phyloP scores from a whole-genome alignment of 2,797 vertebrate genomes.

The Chromobotia macracanthus region DNA sequence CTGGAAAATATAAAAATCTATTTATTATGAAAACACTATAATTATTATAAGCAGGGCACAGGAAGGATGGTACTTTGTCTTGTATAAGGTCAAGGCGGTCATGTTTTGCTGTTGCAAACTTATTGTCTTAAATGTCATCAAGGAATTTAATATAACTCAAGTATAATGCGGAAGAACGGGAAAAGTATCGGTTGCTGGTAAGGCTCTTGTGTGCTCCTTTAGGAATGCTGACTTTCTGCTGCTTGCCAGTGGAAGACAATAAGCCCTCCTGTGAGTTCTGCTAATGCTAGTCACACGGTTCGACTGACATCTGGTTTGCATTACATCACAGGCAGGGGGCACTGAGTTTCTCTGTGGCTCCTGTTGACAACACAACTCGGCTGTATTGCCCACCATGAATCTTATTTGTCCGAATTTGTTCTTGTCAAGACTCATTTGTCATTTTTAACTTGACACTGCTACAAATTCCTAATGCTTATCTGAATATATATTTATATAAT shows the following conservation, averaged over 20 bases:
- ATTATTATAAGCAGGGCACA: not conserved
- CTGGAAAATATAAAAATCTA: no score
- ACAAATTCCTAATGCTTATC: not conserved
- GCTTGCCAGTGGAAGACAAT: slow-evolving; percentile 41
- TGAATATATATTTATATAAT: not conserved
- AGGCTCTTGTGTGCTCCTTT: slow-evolving; percentile 21
- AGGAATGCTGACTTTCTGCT: slow-evolving; percentile 42
- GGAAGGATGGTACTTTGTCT: not conserved
- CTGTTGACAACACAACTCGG: slow-evolving; percentile 1
- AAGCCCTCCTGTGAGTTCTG: slow-evolving; percentile 49
- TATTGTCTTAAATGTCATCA: slow-evolving; percentile 28
- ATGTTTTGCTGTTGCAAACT: slow-evolving; percentile 10
- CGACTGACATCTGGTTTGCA: slow-evolving; percentile 60
- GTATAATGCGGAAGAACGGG: not conserved
- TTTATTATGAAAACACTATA: no score
- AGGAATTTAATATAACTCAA: slow-evolving; percentile 30
- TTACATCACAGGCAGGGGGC: slow-evolving; percentile 53
- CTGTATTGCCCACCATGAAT: not conserved
- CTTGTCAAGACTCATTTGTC: slow-evolving; percentile 24
- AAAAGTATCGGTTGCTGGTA: not conserved
- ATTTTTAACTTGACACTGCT: slow-evolving; percentile 12
- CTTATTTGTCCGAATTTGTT: slow-evolving; percentile 10
- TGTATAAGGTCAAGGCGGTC: not conserved
- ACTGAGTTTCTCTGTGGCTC: slow-evolving; percentile 43
- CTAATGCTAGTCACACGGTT: slow-evolving; percentile 59